These are phyloP conservation scores for Clarias pachynema DNA, from an alignment of 2,797 vertebrate species.

Conservation along the genomic window DNA sequence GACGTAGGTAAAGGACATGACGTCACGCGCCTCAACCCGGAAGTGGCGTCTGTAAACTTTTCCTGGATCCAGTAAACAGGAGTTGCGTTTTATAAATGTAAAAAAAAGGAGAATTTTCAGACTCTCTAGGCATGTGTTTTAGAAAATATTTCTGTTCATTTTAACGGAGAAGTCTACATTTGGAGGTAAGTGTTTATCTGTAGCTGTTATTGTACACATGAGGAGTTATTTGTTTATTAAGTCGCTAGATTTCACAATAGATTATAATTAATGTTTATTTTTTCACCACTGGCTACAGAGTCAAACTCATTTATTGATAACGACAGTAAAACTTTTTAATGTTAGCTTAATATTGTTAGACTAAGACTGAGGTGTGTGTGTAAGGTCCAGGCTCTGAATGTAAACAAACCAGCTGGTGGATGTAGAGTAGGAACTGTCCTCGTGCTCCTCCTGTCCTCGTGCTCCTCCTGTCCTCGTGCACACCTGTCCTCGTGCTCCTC, in stretches of 20 bases:
- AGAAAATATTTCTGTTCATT: neutral
- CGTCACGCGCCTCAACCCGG: constrained; percentile 14
- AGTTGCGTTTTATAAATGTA: neutral
- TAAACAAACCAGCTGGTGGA: neutral
- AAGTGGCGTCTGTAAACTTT: constrained; percentile 52
- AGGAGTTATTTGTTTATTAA: neutral
- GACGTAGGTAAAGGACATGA: constrained; percentile 1
- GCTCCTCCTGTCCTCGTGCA: no score
- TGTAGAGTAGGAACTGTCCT: no score
- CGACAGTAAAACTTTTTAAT: neutral
- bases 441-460: no score
- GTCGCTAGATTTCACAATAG: neutral
- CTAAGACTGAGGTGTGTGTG: neutral
- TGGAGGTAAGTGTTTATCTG: constrained; percentile 13
- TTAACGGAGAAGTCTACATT: constrained; percentile 14
- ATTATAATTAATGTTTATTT: no score
- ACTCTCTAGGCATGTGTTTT: constrained; percentile 7
- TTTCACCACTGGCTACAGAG: no score
- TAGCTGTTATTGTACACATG: neutral
- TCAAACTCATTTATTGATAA: neutral
- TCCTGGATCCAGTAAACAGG: neutral
- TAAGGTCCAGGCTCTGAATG: neutral
- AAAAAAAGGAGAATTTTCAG: neutral
- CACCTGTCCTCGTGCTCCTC: no score
- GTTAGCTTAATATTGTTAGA: neutral